A percentile compares a stretch with the other conserved stretches of the same genome.
Conservation (phyloP, 2,888 invertebrate genomes). For the Agrotis ipsilon region DNA sequence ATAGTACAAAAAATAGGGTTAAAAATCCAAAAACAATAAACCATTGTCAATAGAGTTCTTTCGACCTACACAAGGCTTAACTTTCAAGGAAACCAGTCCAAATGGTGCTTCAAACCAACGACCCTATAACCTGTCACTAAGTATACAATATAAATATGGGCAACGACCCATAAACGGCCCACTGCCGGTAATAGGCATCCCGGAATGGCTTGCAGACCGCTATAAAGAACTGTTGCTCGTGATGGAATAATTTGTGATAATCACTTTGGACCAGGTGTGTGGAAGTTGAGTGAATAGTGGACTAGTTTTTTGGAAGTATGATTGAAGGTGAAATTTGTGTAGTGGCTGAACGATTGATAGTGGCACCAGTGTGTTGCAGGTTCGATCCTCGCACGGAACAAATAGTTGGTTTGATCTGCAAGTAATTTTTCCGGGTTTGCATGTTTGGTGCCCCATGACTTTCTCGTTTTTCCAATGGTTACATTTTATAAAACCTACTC, state of each 20-base stretch:
- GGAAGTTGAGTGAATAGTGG: background rate
- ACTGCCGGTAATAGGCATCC: slow-evolving; percentile 45
- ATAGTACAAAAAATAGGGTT: no score
- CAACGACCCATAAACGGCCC: slow-evolving; percentile 50
- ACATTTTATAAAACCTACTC: no score
- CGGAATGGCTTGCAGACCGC: slow-evolving; percentile 45
- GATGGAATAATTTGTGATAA: slow-evolving; percentile 46
- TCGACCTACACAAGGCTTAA: slow-evolving; percentile 21
- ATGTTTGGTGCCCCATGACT: no score
- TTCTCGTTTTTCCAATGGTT: no score
- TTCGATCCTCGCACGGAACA: no score
- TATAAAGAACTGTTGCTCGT: slow-evolving; percentile 57
- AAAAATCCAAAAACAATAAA: slow-evolving; percentile 24
- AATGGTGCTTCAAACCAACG: slow-evolving; percentile 45
- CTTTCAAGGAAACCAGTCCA: slow-evolving; percentile 33
- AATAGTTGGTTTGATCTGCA: no score
- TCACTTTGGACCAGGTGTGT: slow-evolving; percentile 36
- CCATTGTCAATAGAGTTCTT: slow-evolving; percentile 30
- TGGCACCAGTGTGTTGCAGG: no score
- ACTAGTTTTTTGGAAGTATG: background rate
- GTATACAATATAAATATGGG: slow-evolving; percentile 53
- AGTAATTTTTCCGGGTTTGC: no score
- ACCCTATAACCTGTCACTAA: slow-evolving; percentile 50
- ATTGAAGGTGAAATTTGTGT: background rate
- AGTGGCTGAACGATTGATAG: no score